phyloP scores from a whole-genome alignment of 2,797 vertebrate genomes.

The Takifugu rubripes region DNA sequence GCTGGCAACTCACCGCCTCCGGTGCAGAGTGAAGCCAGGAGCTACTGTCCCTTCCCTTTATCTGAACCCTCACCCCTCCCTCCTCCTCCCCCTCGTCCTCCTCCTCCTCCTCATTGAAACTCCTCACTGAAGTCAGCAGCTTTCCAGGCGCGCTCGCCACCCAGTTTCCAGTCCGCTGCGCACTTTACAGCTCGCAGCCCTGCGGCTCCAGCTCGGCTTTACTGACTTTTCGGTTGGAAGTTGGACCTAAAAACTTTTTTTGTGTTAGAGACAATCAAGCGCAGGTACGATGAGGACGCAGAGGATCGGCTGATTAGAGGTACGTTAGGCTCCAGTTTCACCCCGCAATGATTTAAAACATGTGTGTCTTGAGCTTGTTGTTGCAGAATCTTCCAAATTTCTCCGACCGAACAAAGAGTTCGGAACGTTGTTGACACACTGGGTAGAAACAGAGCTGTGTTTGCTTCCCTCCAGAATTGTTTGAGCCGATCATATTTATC shows the following conservation, averaged over 20 bases:
- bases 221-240: not conserved
- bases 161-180: not conserved
- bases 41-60: not conserved
- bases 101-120: slow-evolving; percentile 24
- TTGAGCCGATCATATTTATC: slow-evolving; percentile 10
- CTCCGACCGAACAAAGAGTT: not conserved
- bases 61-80: not conserved
- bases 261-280: not conserved
- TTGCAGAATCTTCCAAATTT: not conserved
- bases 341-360: not conserved
- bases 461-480: slow-evolving; percentile 8
- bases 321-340: slow-evolving; percentile 23
- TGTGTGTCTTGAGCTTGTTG: not conserved
- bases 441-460: not conserved
- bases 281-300: slow-evolving; percentile 30
- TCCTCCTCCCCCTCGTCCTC: slow-evolving; percentile 33
- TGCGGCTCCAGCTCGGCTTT: too few species aligned
- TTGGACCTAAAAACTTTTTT: not conserved
- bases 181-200: too few species aligned
- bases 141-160: slow-evolving; percentile 28
- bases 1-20: too few species aligned
- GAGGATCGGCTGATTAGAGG: slow-evolving; percentile 42
- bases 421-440: not conserved
- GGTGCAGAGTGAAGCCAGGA: not conserved
- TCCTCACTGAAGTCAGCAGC: not conserved